phyloP scores from a whole-genome alignment of 2,797 vertebrate genomes.

The Macropus fuliginosus region DNA sequence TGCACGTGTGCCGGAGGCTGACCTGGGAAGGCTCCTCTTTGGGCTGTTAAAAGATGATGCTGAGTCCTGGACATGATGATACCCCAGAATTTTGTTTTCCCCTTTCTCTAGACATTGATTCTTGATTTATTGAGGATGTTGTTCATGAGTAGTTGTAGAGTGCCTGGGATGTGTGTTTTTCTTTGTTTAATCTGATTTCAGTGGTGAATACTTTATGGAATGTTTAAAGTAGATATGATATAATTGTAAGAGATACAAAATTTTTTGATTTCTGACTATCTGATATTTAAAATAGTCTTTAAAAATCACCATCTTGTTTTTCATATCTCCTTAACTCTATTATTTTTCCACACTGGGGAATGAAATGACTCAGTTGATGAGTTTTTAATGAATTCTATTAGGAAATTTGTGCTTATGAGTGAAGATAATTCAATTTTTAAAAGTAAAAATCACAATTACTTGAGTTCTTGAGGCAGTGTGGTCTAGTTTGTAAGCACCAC shows the following conservation, averaged over 20 bases:
- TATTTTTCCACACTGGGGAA: constrained; percentile 40
- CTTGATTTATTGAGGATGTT: constrained; percentile 46
- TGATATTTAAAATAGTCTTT: constrained; percentile 36
- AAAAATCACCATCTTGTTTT: background rate
- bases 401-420: constrained; percentile 49
- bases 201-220: constrained; percentile 19
- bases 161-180: constrained; percentile 43
- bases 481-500: constrained; percentile 31
- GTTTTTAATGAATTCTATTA: constrained; percentile 54
- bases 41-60: constrained; percentile 40
- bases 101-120: background rate
- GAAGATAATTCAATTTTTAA: constrained; percentile 44
- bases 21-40: constrained; percentile 30
- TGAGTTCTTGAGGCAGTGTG: background rate
- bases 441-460: constrained; percentile 31
- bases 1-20: constrained; percentile 35
- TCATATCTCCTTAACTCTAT: constrained; percentile 42
- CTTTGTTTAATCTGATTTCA: constrained; percentile 35
- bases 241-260: background rate
- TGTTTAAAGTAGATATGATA: background rate
- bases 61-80: constrained; percentile 15
- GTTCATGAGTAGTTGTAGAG: constrained; percentile 28
- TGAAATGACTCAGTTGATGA: constrained; percentile 11
- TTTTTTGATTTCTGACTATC: constrained; percentile 23
- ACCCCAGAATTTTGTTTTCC: constrained; percentile 37